Evolutionary conservation across 2,888 invertebrate species (phyloP), one percentile per base, ranked within the genome.

Genomic region (Holacanthella duospinosa): DNA sequence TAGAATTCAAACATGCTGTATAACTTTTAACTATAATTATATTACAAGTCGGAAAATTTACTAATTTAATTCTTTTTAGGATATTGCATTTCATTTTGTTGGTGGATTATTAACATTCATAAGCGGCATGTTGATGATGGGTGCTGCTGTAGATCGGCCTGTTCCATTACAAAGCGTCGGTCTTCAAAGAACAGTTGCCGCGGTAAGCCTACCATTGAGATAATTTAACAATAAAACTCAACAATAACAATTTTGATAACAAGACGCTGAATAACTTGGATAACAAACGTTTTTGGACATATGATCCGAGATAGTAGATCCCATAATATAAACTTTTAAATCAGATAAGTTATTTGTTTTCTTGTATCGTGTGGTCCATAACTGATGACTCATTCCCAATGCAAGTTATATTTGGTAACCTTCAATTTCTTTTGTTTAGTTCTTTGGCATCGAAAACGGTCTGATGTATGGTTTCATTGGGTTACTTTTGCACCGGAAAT

Each of bases 111-210:
- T 44, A 19, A 29, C 44, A 2, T 25, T 59, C 4, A 25, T 27
- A 29, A 44, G 6, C 27, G 59, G 44, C 43, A 48, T 48, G 2
- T 44, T 59, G 4, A 59, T 59, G 59, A 6, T 44, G 48, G 44
- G 19, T 3, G 43, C 48, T 3, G 59, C 44, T 2, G 12, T 27
- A 6, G 59, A 59, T 26, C 29, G 48, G n/a, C 19, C 24, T 4
- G 12, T 36, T 4, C 3, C 19, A n/a, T n/a, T 24, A 6, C 4
- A 43, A 4, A 21, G 16, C 3, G 16, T 25, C 21, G 29, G 29
- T 21, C 29, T 58, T 29, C 25, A 43, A 27, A 59, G 59, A 27
- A 44, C 26, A n/a, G n/a, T 59, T n/a, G 43, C 59, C 6, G 59
- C 44, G 12, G 59, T 59, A 44, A 59, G 59, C 21, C 12, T 6